These are phyloP conservation scores for Galaxea fascicularis DNA, from an alignment of 92 coral and sea anemone genomes.

Conservation along the genomic window DNA sequence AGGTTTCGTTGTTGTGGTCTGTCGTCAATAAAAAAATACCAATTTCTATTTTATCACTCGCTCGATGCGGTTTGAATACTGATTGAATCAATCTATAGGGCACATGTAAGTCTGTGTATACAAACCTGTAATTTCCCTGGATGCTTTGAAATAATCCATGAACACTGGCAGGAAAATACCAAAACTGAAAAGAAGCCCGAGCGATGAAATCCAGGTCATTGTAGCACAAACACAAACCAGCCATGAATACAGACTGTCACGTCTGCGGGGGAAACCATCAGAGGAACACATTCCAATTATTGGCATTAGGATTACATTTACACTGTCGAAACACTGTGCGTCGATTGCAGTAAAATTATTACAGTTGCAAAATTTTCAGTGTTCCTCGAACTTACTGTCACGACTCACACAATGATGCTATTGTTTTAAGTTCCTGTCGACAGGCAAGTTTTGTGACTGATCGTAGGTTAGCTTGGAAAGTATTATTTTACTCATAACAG, in stretches of 20 bases:
- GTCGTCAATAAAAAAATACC: too few species aligned
- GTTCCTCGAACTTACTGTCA: too few species aligned
- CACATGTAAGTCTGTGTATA: background rate
- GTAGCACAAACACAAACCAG: slow-evolving; percentile 37
- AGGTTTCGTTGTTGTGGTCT: too few species aligned
- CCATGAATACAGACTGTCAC: slow-evolving; percentile 29
- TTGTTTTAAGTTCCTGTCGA: too few species aligned
- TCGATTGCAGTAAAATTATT: background rate
- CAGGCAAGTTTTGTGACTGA: too few species aligned
- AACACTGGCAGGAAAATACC: slow-evolving; percentile 42
- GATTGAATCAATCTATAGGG: too few species aligned
- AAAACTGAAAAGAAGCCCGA: slow-evolving; percentile 38
- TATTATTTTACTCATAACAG: too few species aligned
- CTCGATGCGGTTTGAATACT: too few species aligned
- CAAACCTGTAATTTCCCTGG: slow-evolving; percentile 38
- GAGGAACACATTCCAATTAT: background rate
- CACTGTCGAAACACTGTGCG: background rate
- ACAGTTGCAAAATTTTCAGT: too few species aligned
- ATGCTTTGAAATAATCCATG: slow-evolving; percentile 40
- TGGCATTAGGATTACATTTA: background rate
- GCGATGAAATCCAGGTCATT: slow-evolving; percentile 21
- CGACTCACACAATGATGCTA: too few species aligned
- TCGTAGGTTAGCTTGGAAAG: too few species aligned
- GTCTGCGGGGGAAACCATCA: background rate
- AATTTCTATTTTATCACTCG: too few species aligned